Base-by-base conservation (phyloP, 2,888 invertebrate genomes). In the Apotomis betuletana region DNA sequence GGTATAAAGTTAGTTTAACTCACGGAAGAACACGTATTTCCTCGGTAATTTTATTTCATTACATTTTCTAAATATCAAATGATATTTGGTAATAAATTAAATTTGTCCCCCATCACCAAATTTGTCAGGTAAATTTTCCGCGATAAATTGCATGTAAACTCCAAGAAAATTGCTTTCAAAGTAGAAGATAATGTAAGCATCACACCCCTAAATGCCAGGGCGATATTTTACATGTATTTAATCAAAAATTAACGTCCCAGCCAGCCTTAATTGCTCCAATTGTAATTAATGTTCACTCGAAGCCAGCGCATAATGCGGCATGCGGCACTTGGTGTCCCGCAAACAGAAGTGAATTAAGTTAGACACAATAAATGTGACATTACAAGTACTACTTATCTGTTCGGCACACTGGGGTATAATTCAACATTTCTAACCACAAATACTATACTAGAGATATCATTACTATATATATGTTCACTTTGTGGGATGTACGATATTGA, bases 331-430 rank as follows among this genome's bases (percentile, higher is more conserved):
- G 63, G 64, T 46, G 52, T 36, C 62, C 60, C 61, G 51, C 67
- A 58, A 67, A 52, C 13, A 52, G 61, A 58, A 67, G 67, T 54
- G 52, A 72, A 54, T 67, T 68, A 58, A 63, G 52, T 71, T 62
- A 67, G 61, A 67, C 63, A 63, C 76, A 74, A 74, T 77, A 77
- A 81, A 77, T 72, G 74, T 71, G 70, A 67, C 68, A 58, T 69
- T 67, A 60, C 74, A 76, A 76, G 73, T 75, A 75, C 68, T 65
- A 68, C 63, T 75, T 76, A 75, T 75, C 75, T 74, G 75, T 75
- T 68, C 75, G 72, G 70, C 74, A 72, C 75, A 77, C 76, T 27
- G 27, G 2, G 27, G 27, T 27, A 27, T 27, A 27, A 27, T 27
- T 27, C 27, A 27, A 27, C 27, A 27, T 27, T 27, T 27, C 27